Conservation (phyloP, 2,888 invertebrate species). For the Scelioninae gen. 1 region DNA sequence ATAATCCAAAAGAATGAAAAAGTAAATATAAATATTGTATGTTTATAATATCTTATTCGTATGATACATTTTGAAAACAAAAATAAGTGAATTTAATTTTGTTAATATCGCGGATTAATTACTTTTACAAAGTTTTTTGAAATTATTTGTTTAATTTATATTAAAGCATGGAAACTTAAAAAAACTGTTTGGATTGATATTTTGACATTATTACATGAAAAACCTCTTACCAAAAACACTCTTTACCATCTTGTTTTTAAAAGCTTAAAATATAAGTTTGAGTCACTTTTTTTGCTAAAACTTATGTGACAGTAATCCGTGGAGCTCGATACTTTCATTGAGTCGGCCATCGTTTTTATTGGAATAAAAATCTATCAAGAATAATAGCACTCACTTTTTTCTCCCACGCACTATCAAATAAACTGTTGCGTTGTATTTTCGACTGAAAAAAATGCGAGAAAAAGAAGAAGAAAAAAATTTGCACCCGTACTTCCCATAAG, state of each 20-base stretch:
- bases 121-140: too few relatives aligned
- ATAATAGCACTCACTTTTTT: conserved; percentile 21
- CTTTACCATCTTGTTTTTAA: not conserved
- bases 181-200: too few relatives aligned
- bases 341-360: not conserved
- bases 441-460: conserved; percentile 14
- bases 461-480: conserved; percentile 19
- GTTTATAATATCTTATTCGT: too few relatives aligned
- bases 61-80: too few relatives aligned
- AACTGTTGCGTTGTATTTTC: conserved; percentile 46
- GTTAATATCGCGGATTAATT: too few relatives aligned
- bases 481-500: conserved; percentile 64
- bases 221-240: not conserved
- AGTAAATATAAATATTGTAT: too few relatives aligned
- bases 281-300: not conserved
- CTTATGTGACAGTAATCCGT: conserved; percentile 14
- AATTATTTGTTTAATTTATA: too few relatives aligned
- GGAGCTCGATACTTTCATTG: conserved; percentile 2
- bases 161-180: too few relatives aligned
- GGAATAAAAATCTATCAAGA: conserved; percentile 13
- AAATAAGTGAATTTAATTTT: too few relatives aligned
- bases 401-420: conserved; percentile 20
- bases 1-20: too few relatives aligned
- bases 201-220: too few relatives aligned
- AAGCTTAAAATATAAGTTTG: conserved; percentile 8